Percentiles rank a stretch among this genome's conserved stretches.
Conservation (phyloP, 2,113 vertebrate genomes). For the Maccullochella peelii region DNA sequence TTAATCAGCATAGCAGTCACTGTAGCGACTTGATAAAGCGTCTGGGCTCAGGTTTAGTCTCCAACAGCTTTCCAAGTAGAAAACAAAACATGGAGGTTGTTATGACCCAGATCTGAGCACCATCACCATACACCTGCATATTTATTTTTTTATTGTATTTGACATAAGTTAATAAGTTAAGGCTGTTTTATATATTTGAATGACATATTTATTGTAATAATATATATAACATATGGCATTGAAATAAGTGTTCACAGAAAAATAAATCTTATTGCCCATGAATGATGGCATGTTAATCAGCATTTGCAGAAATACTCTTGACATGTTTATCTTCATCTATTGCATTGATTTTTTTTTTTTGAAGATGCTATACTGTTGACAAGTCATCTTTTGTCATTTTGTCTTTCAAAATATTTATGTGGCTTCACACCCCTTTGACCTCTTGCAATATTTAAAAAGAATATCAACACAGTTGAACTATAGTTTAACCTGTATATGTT, state of each 20-base stretch:
- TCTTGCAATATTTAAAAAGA: not conserved
- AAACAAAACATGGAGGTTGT: not conserved
- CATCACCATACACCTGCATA: slow-evolving; percentile 20
- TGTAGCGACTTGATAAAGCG: not conserved
- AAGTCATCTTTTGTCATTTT: not conserved
- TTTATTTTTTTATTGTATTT: slow-evolving; percentile 55
- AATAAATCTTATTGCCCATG: slow-evolving; percentile 22
- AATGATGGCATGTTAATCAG: not conserved
- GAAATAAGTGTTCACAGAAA: slow-evolving; percentile 18
- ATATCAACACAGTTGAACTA: not conserved
- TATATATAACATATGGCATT: not conserved
- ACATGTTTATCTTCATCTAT: not conserved
- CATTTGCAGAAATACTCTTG: not conserved
- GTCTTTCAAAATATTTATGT: not conserved
- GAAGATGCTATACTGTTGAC: not conserved
- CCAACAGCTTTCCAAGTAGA: not conserved
- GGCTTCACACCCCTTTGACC: not conserved
- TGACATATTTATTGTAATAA: slow-evolving; percentile 50
- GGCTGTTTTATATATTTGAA: slow-evolving; percentile 35
- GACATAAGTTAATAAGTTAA: slow-evolving; percentile 40
- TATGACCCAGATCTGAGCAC: not conserved
- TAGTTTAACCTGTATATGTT: not conserved
- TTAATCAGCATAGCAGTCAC: not conserved
- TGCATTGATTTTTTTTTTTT: not conserved
- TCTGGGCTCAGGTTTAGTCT: not conserved